Evolutionary conservation across 2,113 vertebrate species (phyloP).

Genomic region (Paralichthys olivaceus): DNA sequence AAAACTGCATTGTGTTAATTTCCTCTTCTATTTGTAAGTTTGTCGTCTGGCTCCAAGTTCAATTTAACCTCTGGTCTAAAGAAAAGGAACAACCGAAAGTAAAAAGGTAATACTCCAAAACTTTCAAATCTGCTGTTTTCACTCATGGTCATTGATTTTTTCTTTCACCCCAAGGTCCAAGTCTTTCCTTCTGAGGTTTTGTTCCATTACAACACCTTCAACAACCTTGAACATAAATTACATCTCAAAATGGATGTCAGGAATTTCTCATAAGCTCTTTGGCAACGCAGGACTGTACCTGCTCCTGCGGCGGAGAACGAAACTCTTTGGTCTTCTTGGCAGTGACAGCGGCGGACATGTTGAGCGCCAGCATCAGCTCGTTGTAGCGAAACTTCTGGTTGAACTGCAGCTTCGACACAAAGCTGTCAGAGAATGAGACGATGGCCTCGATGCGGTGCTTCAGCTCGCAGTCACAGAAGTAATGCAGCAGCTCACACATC

Average conservation of each 20-base stretch:
- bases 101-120: conserved; percentile 7
- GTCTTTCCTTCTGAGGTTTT: background rate
- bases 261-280: background rate
- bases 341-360: conserved; percentile 97
- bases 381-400: conserved; percentile 98
- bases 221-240: conserved; percentile 27
- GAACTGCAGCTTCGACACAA: conserved; percentile 93
- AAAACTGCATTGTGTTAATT: too few relatives aligned
- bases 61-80: too few relatives aligned
- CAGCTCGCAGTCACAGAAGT: conserved; percentile 98
- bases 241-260: conserved; percentile 13
- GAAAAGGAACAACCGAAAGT: background rate
- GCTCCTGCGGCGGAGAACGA: conserved; percentile 95
- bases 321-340: conserved; percentile 98
- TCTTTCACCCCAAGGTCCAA: background rate
- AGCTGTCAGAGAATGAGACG: conserved; percentile 93
- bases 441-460: conserved; percentile 96
- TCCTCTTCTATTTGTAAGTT: too few relatives aligned
- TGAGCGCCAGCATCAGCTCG: conserved; percentile 95
- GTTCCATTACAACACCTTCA: background rate
- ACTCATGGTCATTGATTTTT: conserved; percentile 25
- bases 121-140: background rate
- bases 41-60: too few relatives aligned
- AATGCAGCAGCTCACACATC: conserved; percentile 98
- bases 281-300: conserved; percentile 79